Evolutionary conservation across 2,797 vertebrate species (phyloP).

Genomic region (Sebastes iracundus): DNA sequence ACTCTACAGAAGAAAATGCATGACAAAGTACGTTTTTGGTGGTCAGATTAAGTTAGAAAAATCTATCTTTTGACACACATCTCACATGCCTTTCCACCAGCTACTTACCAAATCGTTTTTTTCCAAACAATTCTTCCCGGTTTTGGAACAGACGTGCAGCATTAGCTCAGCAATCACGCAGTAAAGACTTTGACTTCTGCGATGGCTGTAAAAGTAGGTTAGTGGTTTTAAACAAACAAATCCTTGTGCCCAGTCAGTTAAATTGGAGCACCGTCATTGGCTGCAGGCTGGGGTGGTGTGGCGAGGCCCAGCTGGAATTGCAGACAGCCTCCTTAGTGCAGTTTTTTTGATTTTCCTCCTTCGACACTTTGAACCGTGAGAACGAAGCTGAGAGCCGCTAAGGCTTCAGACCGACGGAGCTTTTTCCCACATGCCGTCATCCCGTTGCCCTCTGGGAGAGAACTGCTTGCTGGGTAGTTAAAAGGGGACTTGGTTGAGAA

Average conservation of each 20-base stretch:
- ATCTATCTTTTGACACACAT: conserved; percentile 5
- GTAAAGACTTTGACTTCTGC: conserved; percentile 58
- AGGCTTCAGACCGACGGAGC: conserved; percentile 21
- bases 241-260: conserved; percentile 76
- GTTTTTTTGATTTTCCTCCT: conserved; percentile 24
- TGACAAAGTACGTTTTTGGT: background rate
- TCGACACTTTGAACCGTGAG: conserved; percentile 66
- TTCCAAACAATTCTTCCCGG: conserved; percentile 22
- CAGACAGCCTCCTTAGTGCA: conserved; percentile 45
- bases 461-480: conserved; percentile 12
- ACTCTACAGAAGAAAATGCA: background rate
- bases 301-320: conserved; percentile 62
- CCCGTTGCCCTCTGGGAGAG: conserved; percentile 10
- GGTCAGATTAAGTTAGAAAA: background rate
- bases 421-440: conserved; percentile 73
- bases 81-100: conserved; percentile 7
- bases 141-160: conserved; percentile 35
- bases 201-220: conserved; percentile 75
- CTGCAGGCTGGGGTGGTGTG: conserved; percentile 70
- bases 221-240: conserved; percentile 78
- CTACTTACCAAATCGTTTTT: background rate
- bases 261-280: conserved; percentile 73
- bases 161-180: conserved; percentile 59
- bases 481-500: background rate
- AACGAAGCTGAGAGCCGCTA: conserved; percentile 35